These are phyloP conservation scores for Azorinus chamasolen DNA, from an alignment of 2,888 invertebrate genomes.

Conservation along the genomic window DNA sequence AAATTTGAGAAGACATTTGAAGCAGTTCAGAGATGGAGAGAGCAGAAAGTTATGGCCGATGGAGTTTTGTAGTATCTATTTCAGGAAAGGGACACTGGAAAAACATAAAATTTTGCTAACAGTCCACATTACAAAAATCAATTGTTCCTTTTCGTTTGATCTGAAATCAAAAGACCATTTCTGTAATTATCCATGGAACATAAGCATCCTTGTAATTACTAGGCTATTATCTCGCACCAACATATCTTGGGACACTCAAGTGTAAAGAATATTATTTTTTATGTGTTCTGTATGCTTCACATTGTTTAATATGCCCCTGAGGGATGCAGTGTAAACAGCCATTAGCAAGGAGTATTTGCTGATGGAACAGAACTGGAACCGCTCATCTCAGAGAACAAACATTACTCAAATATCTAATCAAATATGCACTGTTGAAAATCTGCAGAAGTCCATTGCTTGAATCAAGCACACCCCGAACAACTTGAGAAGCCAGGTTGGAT, in stretches of 20 bases:
- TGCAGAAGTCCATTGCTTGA: too few species aligned
- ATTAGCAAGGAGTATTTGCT: constrained; percentile 36
- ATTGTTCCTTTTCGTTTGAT: too few species aligned
- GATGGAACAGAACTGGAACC: constrained; percentile 36
- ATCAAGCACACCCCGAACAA: constrained; percentile 5
- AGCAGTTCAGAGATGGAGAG: too few species aligned
- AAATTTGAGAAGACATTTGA: too few species aligned
- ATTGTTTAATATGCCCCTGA: constrained; percentile 51
- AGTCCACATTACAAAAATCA: too few species aligned
- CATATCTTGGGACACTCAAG: constrained; percentile 47
- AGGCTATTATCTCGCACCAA: constrained; percentile 41
- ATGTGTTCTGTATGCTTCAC: constrained; percentile 56
- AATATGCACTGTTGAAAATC: constrained; percentile 20
- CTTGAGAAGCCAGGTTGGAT: constrained; percentile 9
- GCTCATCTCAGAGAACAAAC: constrained; percentile 31
- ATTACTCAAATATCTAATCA: constrained; percentile 39
- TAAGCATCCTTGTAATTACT: constrained; percentile 51
- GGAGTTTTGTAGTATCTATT: too few species aligned
- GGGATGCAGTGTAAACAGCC: constrained; percentile 56
- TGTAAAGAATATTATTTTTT: constrained; percentile 63
- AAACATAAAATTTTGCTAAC: too few species aligned
- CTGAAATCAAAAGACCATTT: too few species aligned
- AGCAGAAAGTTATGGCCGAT: too few species aligned
- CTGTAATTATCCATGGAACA: constrained; percentile 19
- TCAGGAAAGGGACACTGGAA: too few species aligned